Evolutionary conservation across 2,888 invertebrate species (phyloP).

Genomic region (Horisme vitalbata): DNA sequence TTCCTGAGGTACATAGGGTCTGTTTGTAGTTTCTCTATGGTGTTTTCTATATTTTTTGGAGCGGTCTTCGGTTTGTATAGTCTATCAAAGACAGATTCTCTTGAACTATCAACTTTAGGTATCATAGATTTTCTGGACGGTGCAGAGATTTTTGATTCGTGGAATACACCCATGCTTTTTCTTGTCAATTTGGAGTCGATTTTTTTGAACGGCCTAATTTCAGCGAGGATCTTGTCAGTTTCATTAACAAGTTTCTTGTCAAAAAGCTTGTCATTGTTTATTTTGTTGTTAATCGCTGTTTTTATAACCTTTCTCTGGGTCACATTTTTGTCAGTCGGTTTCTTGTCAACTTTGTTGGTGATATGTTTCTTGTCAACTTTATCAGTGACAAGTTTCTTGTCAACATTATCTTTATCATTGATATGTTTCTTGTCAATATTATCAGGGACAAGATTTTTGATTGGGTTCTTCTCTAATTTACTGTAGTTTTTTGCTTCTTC

Average conservation of each 20-base stretch:
- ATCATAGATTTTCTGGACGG: conserved; percentile 44
- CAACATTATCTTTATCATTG: neutral
- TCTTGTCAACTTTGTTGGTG: conserved; percentile 6
- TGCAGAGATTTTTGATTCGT: conserved; percentile 24
- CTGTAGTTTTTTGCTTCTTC: no score
- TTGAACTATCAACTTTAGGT: conserved; percentile 34
- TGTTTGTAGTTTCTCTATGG: conserved; percentile 49
- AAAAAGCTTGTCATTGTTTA: conserved; percentile 16
- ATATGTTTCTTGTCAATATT: neutral
- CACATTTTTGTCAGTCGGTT: neutral
- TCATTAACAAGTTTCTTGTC: conserved; percentile 7
- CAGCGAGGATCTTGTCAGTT: conserved; percentile 17
- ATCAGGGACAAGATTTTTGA: conserved; percentile 1
- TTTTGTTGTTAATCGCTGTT: conserved; percentile 5
- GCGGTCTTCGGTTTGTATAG: conserved; percentile 62
- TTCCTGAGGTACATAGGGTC: conserved; percentile 58
- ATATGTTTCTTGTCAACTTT: neutral
- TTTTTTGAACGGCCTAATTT: conserved; percentile 13
- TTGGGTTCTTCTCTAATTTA: no score
- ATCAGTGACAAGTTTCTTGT: neutral
- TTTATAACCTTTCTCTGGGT: neutral
- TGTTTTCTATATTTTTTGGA: conserved; percentile 36
- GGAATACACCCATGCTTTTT: conserved; percentile 37
- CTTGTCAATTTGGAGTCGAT: conserved; percentile 20
- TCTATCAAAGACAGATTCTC: conserved; percentile 67